Evolutionary conservation across 2,113 vertebrate genomes (phyloP), one percentile per base, ranked within the genome.

Genomic region (Barnardius zonarius): DNA sequence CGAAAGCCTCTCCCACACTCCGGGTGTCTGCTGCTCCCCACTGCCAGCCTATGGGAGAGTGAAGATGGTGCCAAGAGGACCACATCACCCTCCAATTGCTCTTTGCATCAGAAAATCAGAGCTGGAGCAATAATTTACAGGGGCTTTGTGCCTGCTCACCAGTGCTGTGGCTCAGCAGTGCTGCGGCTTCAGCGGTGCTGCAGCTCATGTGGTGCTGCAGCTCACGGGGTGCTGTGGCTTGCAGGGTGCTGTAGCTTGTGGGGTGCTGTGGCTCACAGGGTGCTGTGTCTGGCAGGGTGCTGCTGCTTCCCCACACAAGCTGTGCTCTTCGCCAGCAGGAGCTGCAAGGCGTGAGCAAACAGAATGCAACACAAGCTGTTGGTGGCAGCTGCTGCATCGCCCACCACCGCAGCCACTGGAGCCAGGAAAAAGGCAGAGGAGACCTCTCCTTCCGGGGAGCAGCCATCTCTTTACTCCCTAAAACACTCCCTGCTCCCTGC

Each of bases 161-260:
- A 6, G n/a, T 5, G 52, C 54, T 62, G 83, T 2, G 6, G 57
- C 37, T 43, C 1, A 8, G 2, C 44, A 35, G 19, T 39, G 61
- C n/a, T 33, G 28, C 0, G 1, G 20, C 20, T 66, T 4, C 5
- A 2, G 8, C 11, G 51, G 4, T 46, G 49, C 49, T 55, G 44
- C 0, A 2, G 69, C 7, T 84, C 9, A 6, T 1, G 3, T 17
- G 22, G 5, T 27, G 43, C 17, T 27, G 52, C 1, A 7, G 28
- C 6, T 83, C 16, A 15, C 1, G 4, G 22, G 44, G 22, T 61
- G 23, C 67, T 59, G n/a, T 3, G 7, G 33, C 11, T 67, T 4
- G 5, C 9, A 9, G 33, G 15, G 11, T 55, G 33, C 25, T 57
- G 41, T 5, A 7, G 12, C 7, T 57, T 2, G 10, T 3, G 9